Conservation (phyloP, 2,113 vertebrate genomes). For the Lepus europaeus region DNA sequence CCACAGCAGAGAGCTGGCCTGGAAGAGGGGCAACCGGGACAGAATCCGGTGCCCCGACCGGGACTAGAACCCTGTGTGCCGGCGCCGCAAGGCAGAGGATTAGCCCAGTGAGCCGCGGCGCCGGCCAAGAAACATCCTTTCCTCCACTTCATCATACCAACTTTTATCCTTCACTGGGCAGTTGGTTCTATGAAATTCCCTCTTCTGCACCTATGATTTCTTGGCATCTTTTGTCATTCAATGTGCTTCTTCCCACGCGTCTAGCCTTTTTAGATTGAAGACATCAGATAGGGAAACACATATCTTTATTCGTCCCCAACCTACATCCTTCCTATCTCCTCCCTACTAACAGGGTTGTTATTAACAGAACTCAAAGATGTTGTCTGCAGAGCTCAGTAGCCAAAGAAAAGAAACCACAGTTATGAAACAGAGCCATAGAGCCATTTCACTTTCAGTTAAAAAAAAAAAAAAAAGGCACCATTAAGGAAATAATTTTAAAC, state of each 20-base stretch:
- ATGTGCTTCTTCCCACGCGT: slow-evolving; percentile 15
- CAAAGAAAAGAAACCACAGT: slow-evolving; percentile 41
- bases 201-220: slow-evolving; percentile 44
- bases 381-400: slow-evolving; percentile 40
- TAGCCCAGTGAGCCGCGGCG: too few relatives aligned
- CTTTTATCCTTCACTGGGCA: background rate
- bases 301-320: slow-evolving; percentile 30
- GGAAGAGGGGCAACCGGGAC: too few relatives aligned
- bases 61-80: too few relatives aligned
- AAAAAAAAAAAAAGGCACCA: background rate
- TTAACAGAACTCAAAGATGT: background rate
- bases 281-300: slow-evolving; percentile 44
- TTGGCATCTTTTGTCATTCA: slow-evolving; percentile 43
- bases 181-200: background rate
- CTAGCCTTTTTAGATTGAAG: slow-evolving; percentile 63
- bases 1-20: too few relatives aligned
- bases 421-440: slow-evolving; percentile 1
- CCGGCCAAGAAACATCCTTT: background rate
- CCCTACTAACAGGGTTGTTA: background rate
- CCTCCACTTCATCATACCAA: background rate
- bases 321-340: background rate
- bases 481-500: background rate
- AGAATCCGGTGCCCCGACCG: too few relatives aligned
- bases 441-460: slow-evolving; percentile 29
- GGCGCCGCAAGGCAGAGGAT: too few relatives aligned